phyloP scores from a whole-genome alignment of 2,797 vertebrate genomes.

The Gambusia yucatana region DNA sequence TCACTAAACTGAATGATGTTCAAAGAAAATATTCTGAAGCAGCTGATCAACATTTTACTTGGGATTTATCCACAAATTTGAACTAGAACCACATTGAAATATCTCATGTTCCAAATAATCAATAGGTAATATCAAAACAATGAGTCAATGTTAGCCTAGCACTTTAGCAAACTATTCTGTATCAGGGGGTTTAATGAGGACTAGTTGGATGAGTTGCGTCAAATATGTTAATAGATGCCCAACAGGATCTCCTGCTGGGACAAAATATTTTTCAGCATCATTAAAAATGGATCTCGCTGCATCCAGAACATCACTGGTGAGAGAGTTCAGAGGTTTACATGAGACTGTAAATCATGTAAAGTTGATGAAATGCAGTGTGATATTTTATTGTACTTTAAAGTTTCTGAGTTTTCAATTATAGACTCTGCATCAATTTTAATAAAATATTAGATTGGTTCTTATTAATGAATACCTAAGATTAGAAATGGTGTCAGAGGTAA shows the following conservation, averaged over 20 bases:
- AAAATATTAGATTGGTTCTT: not conserved
- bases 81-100: not conserved
- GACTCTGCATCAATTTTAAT: not conserved
- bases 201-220: not conserved
- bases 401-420: not conserved
- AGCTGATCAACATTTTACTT: not conserved
- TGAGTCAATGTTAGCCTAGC: not conserved
- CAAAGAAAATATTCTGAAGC: not conserved
- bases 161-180: not conserved
- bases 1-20: not conserved
- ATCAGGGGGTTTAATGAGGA: not conserved
- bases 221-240: not conserved
- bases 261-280: not conserved
- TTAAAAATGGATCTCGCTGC: not conserved
- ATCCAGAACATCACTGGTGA: not conserved
- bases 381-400: not conserved
- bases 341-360: not conserved
- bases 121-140: not conserved
- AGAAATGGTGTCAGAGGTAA: not conserved
- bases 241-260: not conserved
- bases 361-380: not conserved
- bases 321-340: not conserved
- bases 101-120: not conserved
- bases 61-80: not conserved
- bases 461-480: not conserved